phyloP scores from a whole-genome alignment of 2,113 vertebrate species.

The Calidris pugnax region DNA sequence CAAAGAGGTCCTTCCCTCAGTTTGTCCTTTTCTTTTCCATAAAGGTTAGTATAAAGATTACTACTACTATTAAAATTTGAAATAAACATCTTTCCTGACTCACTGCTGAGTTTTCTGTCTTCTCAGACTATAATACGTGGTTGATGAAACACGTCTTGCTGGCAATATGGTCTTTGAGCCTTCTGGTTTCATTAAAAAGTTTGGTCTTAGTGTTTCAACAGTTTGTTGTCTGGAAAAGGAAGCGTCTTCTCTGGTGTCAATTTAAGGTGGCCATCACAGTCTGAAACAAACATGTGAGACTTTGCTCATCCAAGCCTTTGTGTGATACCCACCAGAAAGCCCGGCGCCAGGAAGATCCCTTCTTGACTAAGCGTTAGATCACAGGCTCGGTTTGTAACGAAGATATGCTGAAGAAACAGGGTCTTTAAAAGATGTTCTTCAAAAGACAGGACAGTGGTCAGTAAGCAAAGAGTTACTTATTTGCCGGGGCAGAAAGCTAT shows the following conservation, averaged over 20 bases:
- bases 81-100: constrained; percentile 32
- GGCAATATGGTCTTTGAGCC: constrained; percentile 51
- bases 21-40: not conserved
- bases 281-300: constrained; percentile 42
- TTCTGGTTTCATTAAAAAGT: constrained; percentile 50
- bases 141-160: constrained; percentile 39
- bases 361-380: not conserved
- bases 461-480: not conserved
- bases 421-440: not conserved
- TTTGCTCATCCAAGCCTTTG: constrained; percentile 3
- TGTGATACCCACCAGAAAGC: not conserved
- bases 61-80: not conserved
- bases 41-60: not conserved
- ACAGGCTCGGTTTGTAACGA: not conserved
- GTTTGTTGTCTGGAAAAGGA: constrained; percentile 43
- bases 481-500: not conserved
- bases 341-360: not conserved
- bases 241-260: constrained; percentile 27
- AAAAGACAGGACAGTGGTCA: not conserved
- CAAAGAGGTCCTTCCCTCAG: not conserved
- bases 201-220: constrained; percentile 56
- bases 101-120: constrained; percentile 39
- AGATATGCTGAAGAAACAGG: not conserved
- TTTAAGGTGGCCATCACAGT: constrained; percentile 27
- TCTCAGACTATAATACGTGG: constrained; percentile 10